phyloP scores from a whole-genome alignment of 2,113 vertebrate species.

The Phoxinus phoxinus region DNA sequence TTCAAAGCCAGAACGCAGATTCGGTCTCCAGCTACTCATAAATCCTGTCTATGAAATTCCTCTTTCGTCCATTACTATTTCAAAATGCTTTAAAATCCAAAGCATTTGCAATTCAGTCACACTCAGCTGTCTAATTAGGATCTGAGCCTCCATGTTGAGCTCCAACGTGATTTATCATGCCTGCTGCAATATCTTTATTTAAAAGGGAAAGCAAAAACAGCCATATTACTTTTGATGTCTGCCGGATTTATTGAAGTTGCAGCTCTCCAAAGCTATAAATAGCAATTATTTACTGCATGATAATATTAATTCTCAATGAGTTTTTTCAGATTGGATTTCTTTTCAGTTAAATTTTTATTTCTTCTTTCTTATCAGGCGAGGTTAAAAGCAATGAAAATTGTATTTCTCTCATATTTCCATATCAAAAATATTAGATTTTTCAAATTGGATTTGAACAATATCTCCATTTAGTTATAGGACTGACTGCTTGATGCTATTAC shows the following conservation, averaged over 20 bases:
- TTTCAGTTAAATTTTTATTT: not conserved
- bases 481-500: conserved; percentile 19
- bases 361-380: not conserved
- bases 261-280: conserved; percentile 11
- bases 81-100: not conserved
- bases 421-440: not conserved
- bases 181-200: conserved; percentile 21
- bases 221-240: conserved; percentile 4
- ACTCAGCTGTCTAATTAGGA: conserved; percentile 20
- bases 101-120: conserved; percentile 15
- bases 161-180: not conserved
- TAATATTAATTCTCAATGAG: not conserved
- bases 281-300: not conserved
- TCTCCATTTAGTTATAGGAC: conserved; percentile 20
- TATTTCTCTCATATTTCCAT: not conserved
- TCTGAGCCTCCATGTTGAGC: conserved; percentile 2
- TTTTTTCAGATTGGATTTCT: not conserved
- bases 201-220: not conserved
- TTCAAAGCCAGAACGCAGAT: conserved; percentile 32
- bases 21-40: conserved; percentile 42
- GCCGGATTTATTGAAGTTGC: conserved; percentile 1
- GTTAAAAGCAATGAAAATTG: not conserved
- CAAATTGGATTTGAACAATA: conserved; percentile 6
- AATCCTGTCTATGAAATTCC: conserved; percentile 44
- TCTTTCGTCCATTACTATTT: not conserved